phyloP scores from a whole-genome alignment of 2,797 vertebrate genomes.

The Scolopax rusticola region DNA sequence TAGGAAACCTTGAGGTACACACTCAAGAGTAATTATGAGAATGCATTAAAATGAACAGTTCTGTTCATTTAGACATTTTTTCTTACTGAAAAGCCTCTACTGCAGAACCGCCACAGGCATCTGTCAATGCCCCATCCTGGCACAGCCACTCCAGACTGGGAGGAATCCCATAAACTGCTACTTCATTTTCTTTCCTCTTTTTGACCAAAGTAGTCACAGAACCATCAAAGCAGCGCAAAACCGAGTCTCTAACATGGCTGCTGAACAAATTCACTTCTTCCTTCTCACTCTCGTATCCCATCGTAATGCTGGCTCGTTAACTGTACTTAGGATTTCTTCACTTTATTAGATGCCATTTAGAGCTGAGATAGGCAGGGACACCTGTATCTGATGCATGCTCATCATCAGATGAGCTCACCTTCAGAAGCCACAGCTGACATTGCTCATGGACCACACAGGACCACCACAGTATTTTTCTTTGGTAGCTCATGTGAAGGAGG shows the following conservation, averaged over 20 bases:
- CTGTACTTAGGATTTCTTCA: background rate
- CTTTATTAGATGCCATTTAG: background rate
- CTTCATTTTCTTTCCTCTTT: conserved; percentile 61
- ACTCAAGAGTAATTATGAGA: background rate
- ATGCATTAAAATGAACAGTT: background rate
- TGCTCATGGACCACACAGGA: background rate
- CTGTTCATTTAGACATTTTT: background rate
- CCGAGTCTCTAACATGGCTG: background rate
- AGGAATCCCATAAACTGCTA: background rate
- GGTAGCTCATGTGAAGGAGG: background rate
- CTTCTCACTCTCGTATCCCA: background rate
- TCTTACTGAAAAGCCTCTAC: background rate
- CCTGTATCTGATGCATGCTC: background rate
- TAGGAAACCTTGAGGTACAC: background rate
- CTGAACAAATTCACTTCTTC: background rate
- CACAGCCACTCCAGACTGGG: background rate
- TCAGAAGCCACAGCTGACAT: background rate
- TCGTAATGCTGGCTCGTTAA: background rate
- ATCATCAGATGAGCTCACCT: no score
- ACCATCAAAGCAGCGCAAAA: conserved; percentile 18
- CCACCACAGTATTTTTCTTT: background rate
- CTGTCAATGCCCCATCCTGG: no score
- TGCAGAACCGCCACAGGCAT: background rate
- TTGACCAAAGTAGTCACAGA: conserved; percentile 53
- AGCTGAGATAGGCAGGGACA: background rate